Evolutionary conservation across 2,113 vertebrate species (phyloP), one percentile per base, ranked within the genome.

Genomic region (Silurus asotus): DNA sequence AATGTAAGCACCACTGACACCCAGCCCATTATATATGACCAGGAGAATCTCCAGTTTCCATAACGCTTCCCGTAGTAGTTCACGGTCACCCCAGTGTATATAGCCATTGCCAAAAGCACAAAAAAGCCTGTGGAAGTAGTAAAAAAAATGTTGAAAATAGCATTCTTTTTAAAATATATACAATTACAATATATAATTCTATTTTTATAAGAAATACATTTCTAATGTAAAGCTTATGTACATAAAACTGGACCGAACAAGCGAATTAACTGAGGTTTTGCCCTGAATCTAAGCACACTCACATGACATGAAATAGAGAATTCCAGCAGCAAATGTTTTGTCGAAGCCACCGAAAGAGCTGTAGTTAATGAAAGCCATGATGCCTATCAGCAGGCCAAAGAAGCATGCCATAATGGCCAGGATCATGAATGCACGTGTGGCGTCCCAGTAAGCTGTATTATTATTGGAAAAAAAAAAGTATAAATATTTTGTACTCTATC

Each of bases 21-120:
- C 95, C 95, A 95, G 81, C 95, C 95, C 92, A 94, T 94, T 84
- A 95, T 95, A 76, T 95, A 96, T 56, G 95, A 96, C 95, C 94
- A 96, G 89, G 95, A 95, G 89, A 95, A 96, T 11, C 94, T 92
- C 94, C 95, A 95, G 91, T 93, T 94, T 85, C 94, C 94, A 83
- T 95, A 96, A 75, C 94, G 94, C 90, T 95, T 96, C 37, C 94
- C 94, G 1, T 93, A 95, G 90, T 95, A 96, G 91, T 96, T 96
- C 70, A 96, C 94, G 0, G 95, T 96, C 90, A 96, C 94, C 17
- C 94, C 94, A 2, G 94, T 95, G 92, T 95, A 96, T 4, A 96
- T 92, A 9, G 94, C 94, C 95, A 96, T 96, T 8, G 94, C 94
- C 91, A 96, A 91, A 93, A 96, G 81, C 86, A 95, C 95, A 81